Base-by-base conservation (phyloP, 2,888 invertebrate genomes). In the Macroteleia sp. region DNA sequence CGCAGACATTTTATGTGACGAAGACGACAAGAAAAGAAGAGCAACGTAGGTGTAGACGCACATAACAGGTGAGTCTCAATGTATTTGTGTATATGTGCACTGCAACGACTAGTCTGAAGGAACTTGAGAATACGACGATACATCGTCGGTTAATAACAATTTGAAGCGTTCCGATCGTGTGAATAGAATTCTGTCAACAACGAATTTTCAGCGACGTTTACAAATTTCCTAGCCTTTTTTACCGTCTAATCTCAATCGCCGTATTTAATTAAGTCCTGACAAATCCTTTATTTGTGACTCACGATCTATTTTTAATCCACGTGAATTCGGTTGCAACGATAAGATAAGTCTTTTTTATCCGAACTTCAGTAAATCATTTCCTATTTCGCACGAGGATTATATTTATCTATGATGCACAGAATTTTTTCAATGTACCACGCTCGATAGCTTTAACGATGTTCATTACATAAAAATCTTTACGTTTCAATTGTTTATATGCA, bases 1-100 rank as follows among this genome's bases (percentile, higher is more conserved):
- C 66, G 39, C 69, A 69, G 76, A 73, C 73, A 73, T 76, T 42
- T n/a, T n/a, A 61, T 56, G 67, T 77, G 70, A 74, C 70, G 54
- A 74, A 74, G 66, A 69, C 41, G 42, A 44, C 36, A 39, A 57
- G 70, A 61, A 67, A 69, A 56, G 54, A 67, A 62, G 57, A 66
- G 41, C 12, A 20, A 59, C 28, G 69, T 42, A 64, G 67, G 62
- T 67, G 57, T 52, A 50, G 66, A 71, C 50, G 22, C 34, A 54
- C 20, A 64, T 54, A 56, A 52, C 59, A 61, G 62, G 67, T 67
- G 62, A 30, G 39, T 12, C 32, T n/a, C n/a, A 20, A 1, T 30
- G 30, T 46, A 20, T 17, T 14, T 34, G 44, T 32, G 16, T 54
- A 30, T 28, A n/a, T 16, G 61, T 70, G 69, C 36, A 56, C 32